These are phyloP conservation scores for Drosophila ironensis DNA, from an alignment of 1,140 invertebrate species.

Conservation along the genomic window DNA sequence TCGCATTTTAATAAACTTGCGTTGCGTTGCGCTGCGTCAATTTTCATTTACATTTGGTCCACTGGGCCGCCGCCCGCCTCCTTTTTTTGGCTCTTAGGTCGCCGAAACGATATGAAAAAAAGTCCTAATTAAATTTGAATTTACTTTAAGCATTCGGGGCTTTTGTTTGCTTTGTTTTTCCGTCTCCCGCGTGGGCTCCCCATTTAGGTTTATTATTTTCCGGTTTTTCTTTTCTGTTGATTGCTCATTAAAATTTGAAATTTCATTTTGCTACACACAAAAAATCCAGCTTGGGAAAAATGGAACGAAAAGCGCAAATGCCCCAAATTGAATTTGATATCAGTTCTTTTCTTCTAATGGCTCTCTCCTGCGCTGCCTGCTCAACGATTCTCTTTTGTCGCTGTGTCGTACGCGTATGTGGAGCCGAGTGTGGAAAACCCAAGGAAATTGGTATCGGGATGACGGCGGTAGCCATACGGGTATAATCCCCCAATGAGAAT, in stretches of 20 bases:
- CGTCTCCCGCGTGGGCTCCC: conserved; percentile 18
- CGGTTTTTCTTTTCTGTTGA: conserved; percentile 54
- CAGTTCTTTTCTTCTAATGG: conserved; percentile 74
- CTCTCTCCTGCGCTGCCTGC: neutral
- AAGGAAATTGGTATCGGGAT: conserved; percentile 12
- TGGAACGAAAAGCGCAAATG: conserved; percentile 14
- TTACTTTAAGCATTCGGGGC: conserved; percentile 75
- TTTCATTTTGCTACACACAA: conserved; percentile 55
- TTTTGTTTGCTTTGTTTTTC: conserved; percentile 72
- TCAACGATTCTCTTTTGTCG: conserved; percentile 4
- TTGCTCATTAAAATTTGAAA: conserved; percentile 77
- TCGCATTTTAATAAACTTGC: conserved; percentile 78
- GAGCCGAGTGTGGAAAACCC: neutral
- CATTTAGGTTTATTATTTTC: conserved; percentile 65
- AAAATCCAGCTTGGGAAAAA: neutral
- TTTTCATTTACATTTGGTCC: conserved; percentile 76
- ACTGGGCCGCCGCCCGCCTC: conserved; percentile 40
- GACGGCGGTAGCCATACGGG: neutral
- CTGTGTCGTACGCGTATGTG: conserved; percentile 2
- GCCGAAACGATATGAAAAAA: conserved; percentile 59
- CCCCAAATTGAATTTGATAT: conserved; percentile 71
- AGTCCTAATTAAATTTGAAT: conserved; percentile 80
- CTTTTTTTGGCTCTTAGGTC: neutral
- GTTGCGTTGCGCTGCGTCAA: conserved; percentile 74
- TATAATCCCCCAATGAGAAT: conserved; percentile 46